phyloP scores from a whole-genome alignment of 2,113 vertebrate species.

The Rynchops niger region DNA sequence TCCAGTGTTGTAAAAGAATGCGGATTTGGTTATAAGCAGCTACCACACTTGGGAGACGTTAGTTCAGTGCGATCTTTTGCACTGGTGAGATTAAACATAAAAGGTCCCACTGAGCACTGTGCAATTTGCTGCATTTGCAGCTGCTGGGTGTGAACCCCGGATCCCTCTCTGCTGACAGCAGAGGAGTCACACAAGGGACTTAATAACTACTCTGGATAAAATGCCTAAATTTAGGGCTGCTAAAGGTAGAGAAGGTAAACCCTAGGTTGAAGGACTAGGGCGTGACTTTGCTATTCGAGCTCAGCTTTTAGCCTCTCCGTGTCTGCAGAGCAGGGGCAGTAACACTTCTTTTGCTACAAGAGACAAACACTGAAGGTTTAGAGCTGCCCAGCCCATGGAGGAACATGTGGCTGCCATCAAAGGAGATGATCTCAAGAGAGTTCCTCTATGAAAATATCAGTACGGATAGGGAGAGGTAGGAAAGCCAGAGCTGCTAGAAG shows the following conservation, averaged over 20 bases:
- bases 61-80: not conserved
- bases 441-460: not conserved
- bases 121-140: not conserved
- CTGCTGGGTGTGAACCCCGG: not conserved
- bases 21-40: not conserved
- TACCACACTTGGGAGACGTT: not conserved
- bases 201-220: not conserved
- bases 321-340: not conserved
- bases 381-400: not conserved
- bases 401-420: not conserved
- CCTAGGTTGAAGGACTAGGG: not conserved
- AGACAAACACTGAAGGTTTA: not conserved
- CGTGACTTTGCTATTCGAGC: not conserved
- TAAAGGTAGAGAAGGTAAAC: not conserved
- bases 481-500: not conserved
- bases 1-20: not conserved
- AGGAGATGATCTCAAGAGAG: not conserved
- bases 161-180: not conserved
- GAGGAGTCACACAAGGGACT: not conserved
- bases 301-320: not conserved
- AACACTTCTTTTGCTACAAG: not conserved
- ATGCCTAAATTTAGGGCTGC: not conserved
- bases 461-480: not conserved
- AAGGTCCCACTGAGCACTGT: fast-evolving
- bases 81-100: not conserved